Base-by-base conservation (phyloP, 2,888 invertebrate species). In the Amaurobius ferox region DNA sequence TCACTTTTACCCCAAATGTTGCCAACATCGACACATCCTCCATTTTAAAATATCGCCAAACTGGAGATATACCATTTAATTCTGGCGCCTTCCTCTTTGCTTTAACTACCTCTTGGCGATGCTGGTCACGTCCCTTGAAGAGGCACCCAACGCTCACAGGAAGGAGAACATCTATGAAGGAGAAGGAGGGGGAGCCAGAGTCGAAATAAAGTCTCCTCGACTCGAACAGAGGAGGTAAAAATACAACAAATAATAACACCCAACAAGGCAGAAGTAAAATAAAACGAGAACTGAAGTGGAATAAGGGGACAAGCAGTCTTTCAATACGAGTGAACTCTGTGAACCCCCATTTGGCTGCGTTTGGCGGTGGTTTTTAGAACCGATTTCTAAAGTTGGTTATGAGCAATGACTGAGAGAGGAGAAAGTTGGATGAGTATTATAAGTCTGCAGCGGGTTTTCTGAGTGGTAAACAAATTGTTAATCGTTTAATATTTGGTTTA, bases 101-200 rank as follows among this genome's bases (percentile, higher is more conserved):
- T 48, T 62, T 72, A 76, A 77, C 64, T 55, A 3, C 35, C 66
- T 55, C 74, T 83, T 77, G 83, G 83, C 77, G 71, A 83, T 83
- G 77, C 83, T 29, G 72, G 83, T 77, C 83, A 83, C 83, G 83
- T 83, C 23, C 16, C n/a, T 30, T 35, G 44, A 61, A 83, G 83
- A 77, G 83, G 83, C 77, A 83, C 83, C 83, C 81, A 81, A 44
- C 81, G 74, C 74, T 70, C 81, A 76, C 81, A 81, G 81, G 81
- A 81, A 81, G 81, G 74, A 81, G 74, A 64, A n/a, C n/a, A n/a
- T n/a, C n/a, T n/a, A n/a, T n/a, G n/a, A n/a, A n/a, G n/a, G n/a
- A n/a, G n/a, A n/a, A n/a, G n/a, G n/a, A n/a, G n/a, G 35, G 35
- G 35, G 55, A 55, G 55, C 19, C 19, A 19, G 55, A 55, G 55